Base-by-base conservation (phyloP, 2,797 vertebrate species). In the Sebastiscus albofasciatus region DNA sequence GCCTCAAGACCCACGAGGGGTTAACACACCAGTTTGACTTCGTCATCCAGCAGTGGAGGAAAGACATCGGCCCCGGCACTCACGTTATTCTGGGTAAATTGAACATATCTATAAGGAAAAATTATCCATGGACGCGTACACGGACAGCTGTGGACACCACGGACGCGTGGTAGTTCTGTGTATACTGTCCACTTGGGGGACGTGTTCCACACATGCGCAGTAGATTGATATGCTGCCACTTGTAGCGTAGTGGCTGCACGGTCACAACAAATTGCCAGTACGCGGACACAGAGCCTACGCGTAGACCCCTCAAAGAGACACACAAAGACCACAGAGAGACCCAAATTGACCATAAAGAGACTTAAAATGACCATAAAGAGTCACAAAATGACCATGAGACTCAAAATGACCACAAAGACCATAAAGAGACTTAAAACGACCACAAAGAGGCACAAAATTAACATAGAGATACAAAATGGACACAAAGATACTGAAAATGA, bases 1-100 rank as follows among this genome's bases (percentile, higher is more conserved):
- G 96, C 81, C 93, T 99, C 82, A 96, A 94, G 93, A 92, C 89
- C 65, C 96, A 97, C 29, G 89, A 96, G 72, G 92, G 92, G 2
- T 81, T 95, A 42, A 83, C 93, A 2, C 90, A 94, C 79, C 85
- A 95, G 80, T 93, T 96, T 67, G 88, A 89, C 74, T 89, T 79
- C 58, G 90, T 97, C 42, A 71, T 95, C 64, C 90, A 97, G 66
- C 96, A 97, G 49, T 99, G 98, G 98, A 96, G 80, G 56, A 97
- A 95, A 81, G 89, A 86, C 31, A 80, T 95, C 8, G 94, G 91
- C 56, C 85, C 86, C 75, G 94, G 96, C 61, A 96, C 93, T 61
- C 95, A 93, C 2, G 70, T 97, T 72, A 93, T 97, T 31, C 88
- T 99, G 69, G 96, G 98, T 99, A 94, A 95, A 87, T 8, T 33